Percentiles rank a stretch among this genome's conserved stretches.
These are phyloP conservation scores for Ctenopoma kingsleyae DNA, from an alignment of 2,797 vertebrate species.

Conservation along the genomic window DNA sequence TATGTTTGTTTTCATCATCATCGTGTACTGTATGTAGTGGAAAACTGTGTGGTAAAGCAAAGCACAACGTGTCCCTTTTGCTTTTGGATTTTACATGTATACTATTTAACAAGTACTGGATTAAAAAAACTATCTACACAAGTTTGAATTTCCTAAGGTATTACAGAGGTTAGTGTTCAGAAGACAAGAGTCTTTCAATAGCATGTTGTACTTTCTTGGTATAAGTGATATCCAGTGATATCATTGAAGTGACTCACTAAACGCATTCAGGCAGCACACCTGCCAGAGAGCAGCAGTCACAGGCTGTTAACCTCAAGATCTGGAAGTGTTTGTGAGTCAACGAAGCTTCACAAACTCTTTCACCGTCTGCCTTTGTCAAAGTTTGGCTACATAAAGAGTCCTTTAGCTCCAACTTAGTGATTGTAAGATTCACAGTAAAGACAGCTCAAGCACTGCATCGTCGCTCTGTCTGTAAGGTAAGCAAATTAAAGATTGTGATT, in stretches of 20 bases:
- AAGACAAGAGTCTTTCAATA: constrained; percentile 8
- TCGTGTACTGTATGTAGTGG: background rate
- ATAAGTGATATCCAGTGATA: constrained; percentile 43
- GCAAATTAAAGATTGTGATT: constrained; percentile 35
- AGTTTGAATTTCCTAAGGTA: background rate
- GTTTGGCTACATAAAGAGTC: constrained; percentile 46
- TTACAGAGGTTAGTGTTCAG: constrained; percentile 19
- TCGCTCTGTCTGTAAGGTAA: constrained; percentile 61
- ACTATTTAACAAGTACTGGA: background rate
- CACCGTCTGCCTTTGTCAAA: constrained; percentile 68
- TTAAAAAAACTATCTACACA: no score
- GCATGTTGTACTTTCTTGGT: constrained; percentile 18
- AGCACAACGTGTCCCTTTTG: background rate
- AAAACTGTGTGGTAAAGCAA: background rate
- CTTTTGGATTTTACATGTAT: background rate
- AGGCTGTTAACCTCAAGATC: constrained; percentile 87
- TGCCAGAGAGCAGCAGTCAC: constrained; percentile 84
- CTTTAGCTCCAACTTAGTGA: constrained; percentile 37
- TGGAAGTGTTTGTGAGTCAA: constrained; percentile 81
- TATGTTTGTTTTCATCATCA: background rate
- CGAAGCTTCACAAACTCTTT: constrained; percentile 78
- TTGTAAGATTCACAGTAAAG: constrained; percentile 43
- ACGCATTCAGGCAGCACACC: constrained; percentile 75
- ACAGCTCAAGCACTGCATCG: constrained; percentile 21
- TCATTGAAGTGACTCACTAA: constrained; percentile 55